These are phyloP conservation scores for Lanistes nyassanus DNA, from an alignment of 1,140 invertebrate species.

Conservation along the genomic window DNA sequence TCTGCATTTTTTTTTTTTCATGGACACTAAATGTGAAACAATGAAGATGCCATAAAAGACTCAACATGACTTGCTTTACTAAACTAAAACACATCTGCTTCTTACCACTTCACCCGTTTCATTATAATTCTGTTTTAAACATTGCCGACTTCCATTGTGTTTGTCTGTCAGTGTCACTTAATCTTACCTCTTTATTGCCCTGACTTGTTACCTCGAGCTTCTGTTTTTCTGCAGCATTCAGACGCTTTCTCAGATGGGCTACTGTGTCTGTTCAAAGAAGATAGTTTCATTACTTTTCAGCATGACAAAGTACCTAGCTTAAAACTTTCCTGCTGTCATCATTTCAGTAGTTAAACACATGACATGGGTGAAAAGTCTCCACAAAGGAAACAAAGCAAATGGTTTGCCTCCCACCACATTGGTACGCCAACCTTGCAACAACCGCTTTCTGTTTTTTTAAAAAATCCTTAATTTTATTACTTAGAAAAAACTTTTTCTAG, in stretches of 20 bases:
- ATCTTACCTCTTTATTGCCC: conserved; percentile 54
- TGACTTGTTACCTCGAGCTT: conserved; percentile 46
- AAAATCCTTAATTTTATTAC: no score
- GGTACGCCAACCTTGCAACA: no score
- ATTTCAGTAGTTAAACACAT: no score
- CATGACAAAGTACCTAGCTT: no score
- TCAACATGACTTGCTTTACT: not conserved
- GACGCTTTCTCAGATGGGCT: conserved; percentile 43
- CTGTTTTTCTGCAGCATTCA: conserved; percentile 54
- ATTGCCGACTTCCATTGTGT: not conserved
- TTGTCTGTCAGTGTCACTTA: no score
- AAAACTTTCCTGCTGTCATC: no score
- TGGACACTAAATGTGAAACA: not conserved
- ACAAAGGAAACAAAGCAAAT: no score
- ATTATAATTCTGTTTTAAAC: not conserved
- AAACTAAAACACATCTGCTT: not conserved
- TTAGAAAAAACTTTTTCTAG: no score
- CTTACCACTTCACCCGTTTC: not conserved
- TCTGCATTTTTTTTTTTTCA: not conserved
- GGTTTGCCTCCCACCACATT: no score
- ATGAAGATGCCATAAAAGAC: not conserved
- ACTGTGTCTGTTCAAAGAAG: conserved; percentile 42
- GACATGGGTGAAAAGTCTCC: no score
- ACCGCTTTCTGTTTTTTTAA: no score
- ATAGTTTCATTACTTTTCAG: no score